These are phyloP conservation scores for Parnassius glacialis DNA, from an alignment of 2,888 invertebrate genomes.

Conservation along the genomic window DNA sequence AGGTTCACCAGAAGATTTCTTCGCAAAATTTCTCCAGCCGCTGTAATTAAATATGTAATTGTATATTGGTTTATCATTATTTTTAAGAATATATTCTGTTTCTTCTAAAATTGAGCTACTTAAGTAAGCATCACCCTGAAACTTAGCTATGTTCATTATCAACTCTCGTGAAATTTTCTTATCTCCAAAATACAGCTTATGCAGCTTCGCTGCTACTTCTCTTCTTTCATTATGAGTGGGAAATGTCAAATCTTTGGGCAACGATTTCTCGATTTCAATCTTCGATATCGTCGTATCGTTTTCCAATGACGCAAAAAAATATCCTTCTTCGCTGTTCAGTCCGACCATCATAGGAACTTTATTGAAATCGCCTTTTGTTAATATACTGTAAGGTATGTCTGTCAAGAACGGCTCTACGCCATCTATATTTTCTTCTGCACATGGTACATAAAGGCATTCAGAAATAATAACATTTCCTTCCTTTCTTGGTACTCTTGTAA, in stretches of 20 bases:
- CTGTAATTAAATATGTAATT: conserved; percentile 56
- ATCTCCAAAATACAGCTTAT: conserved; percentile 60
- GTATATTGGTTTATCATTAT: conserved; percentile 49
- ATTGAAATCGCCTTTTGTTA: conserved; percentile 51
- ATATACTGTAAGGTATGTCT: conserved; percentile 49
- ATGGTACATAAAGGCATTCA: conserved; percentile 58
- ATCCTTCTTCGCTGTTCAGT: conserved; percentile 54
- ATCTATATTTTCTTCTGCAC: conserved; percentile 53
- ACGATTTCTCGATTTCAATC: conserved; percentile 48
- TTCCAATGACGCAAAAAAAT: conserved; percentile 51
- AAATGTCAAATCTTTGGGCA: conserved; percentile 60
- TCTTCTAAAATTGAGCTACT: conserved; percentile 49
- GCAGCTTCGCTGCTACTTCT: conserved; percentile 45
- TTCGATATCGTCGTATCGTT: conserved; percentile 47
- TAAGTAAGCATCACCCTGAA: conserved; percentile 51
- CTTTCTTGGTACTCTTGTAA: conserved; percentile 54
- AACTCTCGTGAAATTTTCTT: conserved; percentile 46
- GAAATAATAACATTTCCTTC: conserved; percentile 49
- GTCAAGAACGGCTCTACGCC: conserved; percentile 62
- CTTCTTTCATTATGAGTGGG: conserved; percentile 39
- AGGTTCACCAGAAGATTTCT: conserved; percentile 36
- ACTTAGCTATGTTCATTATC: conserved; percentile 50
- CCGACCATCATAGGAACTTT: conserved; percentile 67
- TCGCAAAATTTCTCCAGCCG: conserved; percentile 52
- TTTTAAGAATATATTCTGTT: conserved; percentile 48